Conservation (phyloP, 2,888 invertebrate species). For the Mesorhabditis belari region DNA sequence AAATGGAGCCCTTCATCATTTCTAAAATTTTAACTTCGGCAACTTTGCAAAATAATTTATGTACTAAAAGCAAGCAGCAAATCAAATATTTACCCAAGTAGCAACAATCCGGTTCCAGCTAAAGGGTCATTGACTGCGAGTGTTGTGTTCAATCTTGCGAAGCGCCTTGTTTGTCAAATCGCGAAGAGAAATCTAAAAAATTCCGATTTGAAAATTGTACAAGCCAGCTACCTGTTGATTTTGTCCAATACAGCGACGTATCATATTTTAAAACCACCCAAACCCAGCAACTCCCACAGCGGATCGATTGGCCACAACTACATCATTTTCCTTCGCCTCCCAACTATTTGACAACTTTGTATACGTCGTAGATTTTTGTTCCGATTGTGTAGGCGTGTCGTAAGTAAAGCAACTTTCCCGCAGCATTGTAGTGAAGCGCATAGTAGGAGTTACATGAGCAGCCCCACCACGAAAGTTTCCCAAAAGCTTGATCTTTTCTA, state of each 20-base stretch:
- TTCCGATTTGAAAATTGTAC: slow-evolving; percentile 44
- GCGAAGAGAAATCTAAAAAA: slow-evolving; percentile 59
- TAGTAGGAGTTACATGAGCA: too few relatives aligned
- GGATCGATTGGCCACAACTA: slow-evolving; percentile 94
- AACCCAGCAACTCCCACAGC: slow-evolving; percentile 82
- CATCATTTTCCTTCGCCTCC: too few relatives aligned
- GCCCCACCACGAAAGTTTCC: slow-evolving; percentile 63
- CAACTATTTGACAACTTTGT: too few relatives aligned
- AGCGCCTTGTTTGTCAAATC: slow-evolving; percentile 93
- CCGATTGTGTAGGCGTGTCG: too few relatives aligned
- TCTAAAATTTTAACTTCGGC: background rate
- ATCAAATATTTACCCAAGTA: slow-evolving; percentile 64
- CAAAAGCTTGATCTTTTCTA: background rate
- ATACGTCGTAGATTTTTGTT: too few relatives aligned
- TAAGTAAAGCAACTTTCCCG: too few relatives aligned
- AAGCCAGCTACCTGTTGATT: slow-evolving; percentile 85
- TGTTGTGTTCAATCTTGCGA: slow-evolving; percentile 74
- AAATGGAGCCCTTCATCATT: slow-evolving; percentile 76
- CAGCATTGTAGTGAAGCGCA: too few relatives aligned
- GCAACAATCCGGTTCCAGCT: slow-evolving; percentile 92
- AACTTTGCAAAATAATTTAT: slow-evolving; percentile 53
- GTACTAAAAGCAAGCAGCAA: background rate
- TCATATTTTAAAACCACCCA: too few relatives aligned
- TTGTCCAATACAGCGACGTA: too few relatives aligned
- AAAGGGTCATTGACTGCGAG: too few relatives aligned